These are phyloP conservation scores for Drosophila phalerata DNA, from an alignment of 2,888 invertebrate genomes.

Conservation along the genomic window DNA sequence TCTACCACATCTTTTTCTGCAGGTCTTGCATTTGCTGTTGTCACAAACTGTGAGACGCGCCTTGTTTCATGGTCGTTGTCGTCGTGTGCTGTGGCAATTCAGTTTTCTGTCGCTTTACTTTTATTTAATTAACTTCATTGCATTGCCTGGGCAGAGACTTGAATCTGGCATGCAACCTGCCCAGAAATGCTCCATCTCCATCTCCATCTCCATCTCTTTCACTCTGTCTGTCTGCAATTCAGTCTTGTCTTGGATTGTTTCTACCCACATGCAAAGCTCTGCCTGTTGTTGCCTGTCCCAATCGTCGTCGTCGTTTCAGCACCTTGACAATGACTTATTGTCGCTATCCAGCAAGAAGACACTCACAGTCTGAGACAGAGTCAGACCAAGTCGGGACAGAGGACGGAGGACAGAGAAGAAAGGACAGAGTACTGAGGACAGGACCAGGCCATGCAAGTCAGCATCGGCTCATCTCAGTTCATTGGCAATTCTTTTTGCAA, in stretches of 20 bases:
- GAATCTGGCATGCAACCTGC: slow-evolving; percentile 41
- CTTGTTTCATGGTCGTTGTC: slow-evolving; percentile 31
- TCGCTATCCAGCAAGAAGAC: slow-evolving; percentile 40
- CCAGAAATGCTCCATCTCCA: slow-evolving; percentile 5
- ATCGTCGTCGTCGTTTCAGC: slow-evolving; percentile 64
- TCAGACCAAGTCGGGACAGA: not conserved
- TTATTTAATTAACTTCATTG: slow-evolving; percentile 80
- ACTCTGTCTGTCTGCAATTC: not conserved
- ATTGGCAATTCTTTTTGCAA: slow-evolving; percentile 70
- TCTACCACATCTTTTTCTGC: not conserved
- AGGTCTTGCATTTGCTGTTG: slow-evolving; percentile 10
- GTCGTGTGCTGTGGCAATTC: slow-evolving; percentile 62
- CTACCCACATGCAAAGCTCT: slow-evolving; percentile 68
- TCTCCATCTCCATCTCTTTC: not conserved
- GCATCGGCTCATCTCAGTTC: slow-evolving; percentile 61
- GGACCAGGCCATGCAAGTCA: slow-evolving; percentile 39
- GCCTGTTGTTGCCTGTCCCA: slow-evolving; percentile 58
- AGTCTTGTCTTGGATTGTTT: slow-evolving; percentile 16
- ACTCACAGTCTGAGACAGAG: slow-evolving; percentile 2
- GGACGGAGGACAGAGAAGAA: not conserved
- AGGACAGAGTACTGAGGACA: slow-evolving; percentile 1
- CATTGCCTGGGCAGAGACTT: slow-evolving; percentile 44
- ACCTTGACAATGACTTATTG: slow-evolving; percentile 80
- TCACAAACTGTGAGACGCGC: slow-evolving; percentile 30
- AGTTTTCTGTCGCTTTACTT: slow-evolving; percentile 74